phyloP scores from a whole-genome alignment of 2,113 vertebrate genomes.

The Albula goreensis region DNA sequence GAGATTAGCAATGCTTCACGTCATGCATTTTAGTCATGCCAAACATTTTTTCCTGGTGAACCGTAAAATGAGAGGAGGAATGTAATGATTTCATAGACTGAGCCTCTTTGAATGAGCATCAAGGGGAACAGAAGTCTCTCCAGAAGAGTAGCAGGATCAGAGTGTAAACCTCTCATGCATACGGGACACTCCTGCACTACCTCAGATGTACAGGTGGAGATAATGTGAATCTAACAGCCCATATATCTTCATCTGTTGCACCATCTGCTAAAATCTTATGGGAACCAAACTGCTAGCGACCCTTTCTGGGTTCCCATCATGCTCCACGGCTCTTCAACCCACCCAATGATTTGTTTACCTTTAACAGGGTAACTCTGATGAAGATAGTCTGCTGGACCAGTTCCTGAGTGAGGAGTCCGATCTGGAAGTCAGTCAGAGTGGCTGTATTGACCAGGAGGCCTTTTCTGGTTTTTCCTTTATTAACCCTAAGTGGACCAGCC shows the following conservation, averaged over 20 bases:
- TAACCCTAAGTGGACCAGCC: conserved; percentile 83
- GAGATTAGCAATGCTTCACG: neutral
- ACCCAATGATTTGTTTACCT: neutral
- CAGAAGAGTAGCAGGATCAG: neutral
- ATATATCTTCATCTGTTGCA: neutral
- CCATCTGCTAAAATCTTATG: neutral
- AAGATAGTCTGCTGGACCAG: conserved; percentile 91
- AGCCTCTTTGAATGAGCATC: neutral
- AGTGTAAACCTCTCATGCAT: too few species aligned
- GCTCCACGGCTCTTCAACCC: neutral
- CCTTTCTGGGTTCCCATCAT: neutral
- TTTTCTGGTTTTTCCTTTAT: conserved; percentile 93
- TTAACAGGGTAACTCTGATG: conserved; percentile 82
- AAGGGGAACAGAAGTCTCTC: neutral
- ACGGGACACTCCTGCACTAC: neutral
- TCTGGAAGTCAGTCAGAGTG: conserved; percentile 89
- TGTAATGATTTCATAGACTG: neutral
- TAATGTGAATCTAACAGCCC: neutral
- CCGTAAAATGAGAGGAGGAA: too few species aligned
- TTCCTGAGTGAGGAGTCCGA: conserved; percentile 93
- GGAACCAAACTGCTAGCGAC: neutral
- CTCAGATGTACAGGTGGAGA: neutral
- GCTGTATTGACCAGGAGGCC: conserved; percentile 88
- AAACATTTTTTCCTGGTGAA: too few species aligned
- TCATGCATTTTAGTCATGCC: neutral